Base-by-base conservation (phyloP, 2,797 vertebrate species). In the Oophaga sylvatica region DNA sequence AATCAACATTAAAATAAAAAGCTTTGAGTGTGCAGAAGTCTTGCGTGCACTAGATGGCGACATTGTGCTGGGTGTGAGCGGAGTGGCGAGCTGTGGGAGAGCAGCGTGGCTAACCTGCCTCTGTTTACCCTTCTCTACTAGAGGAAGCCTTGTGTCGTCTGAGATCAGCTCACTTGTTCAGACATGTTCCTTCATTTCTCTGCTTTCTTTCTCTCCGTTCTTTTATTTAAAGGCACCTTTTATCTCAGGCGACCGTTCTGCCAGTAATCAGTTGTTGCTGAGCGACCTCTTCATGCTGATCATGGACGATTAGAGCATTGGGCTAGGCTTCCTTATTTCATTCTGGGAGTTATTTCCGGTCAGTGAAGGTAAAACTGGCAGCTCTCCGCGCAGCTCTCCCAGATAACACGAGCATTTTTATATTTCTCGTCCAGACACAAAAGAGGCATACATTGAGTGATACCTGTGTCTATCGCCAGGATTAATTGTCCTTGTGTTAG, bases 21-120 rank as follows among this genome's bases (percentile, higher is more conserved):
- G 8, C 48, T 53, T 53, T 53, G 48, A 7, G 6, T 53, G 1
- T 53, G 48, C 48, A 53, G 48, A 8, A 0, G 45, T 3, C 73
- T 91, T 92, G 84, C 87, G 88, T 91, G 87, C 92, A 0, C 88
- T 75, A 93, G 94, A 90, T 94, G 94, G 94, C 93, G 93, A 92
- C 90, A 90, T 91, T 90, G 87, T 89, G 87, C 91, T 90, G 90
- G 89, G 83, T 19, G 3, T 82, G 71, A 68, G 65, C 10, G 41
- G 80, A 73, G 88, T 90, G 91, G 80, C 12, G 10, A 59, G 89
- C 19, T 11, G 87, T 78, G 65, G 56, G 53, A 83, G 90, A 84
- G 90, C 91, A 77, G 90, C 89, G 9, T 86, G 92, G 90, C 76
- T 11, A 80, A 83, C 91, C 89, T 1, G 2, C 89, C 91, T 90